A percentile compares a stretch with the other conserved stretches of the same genome.
Evolutionary conservation across 2,888 invertebrate genomes (phyloP).

Genomic region (Dione juno): DNA sequence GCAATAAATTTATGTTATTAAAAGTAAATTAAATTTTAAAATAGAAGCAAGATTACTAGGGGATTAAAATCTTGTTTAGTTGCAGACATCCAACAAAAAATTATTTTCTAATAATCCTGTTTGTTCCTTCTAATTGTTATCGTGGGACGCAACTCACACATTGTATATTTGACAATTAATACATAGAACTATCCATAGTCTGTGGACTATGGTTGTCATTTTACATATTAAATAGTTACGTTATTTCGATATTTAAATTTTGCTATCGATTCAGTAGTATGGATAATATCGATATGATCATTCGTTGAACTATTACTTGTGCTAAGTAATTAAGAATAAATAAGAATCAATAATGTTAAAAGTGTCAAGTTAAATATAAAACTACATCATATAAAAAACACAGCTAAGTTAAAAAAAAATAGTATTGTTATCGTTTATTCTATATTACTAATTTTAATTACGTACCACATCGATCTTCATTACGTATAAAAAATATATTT

Average conservation of each 20-base stretch:
- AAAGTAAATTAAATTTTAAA: constrained; percentile 27
- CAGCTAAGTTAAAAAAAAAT: too few relatives aligned
- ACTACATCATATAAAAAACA: too few relatives aligned
- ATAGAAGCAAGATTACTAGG: constrained; percentile 31
- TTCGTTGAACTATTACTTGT: too few relatives aligned
- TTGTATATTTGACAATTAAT: constrained; percentile 48
- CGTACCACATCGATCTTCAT: too few relatives aligned
- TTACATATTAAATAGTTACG: background rate
- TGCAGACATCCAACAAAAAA: constrained; percentile 36
- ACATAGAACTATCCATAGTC: constrained; percentile 14
- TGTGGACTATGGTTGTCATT: constrained; percentile 21
- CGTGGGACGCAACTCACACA: constrained; percentile 47
- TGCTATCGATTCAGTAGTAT: background rate
- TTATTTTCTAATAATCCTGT: constrained; percentile 41
- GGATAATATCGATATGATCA: background rate
- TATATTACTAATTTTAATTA: too few relatives aligned
- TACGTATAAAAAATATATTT: too few relatives aligned
- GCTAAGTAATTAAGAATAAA: too few relatives aligned
- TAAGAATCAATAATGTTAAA: too few relatives aligned
- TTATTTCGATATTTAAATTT: background rate
- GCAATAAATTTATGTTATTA: constrained; percentile 31
- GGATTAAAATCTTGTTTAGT: constrained; percentile 31
- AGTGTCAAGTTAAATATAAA: too few relatives aligned
- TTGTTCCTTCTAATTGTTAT: constrained; percentile 35
- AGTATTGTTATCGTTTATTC: too few relatives aligned